Percentiles rank a stretch among this genome's conserved stretches.
These are phyloP conservation scores for Coregonus sp. DNA, from an alignment of 2,797 vertebrate genomes.

Conservation along the genomic window DNA sequence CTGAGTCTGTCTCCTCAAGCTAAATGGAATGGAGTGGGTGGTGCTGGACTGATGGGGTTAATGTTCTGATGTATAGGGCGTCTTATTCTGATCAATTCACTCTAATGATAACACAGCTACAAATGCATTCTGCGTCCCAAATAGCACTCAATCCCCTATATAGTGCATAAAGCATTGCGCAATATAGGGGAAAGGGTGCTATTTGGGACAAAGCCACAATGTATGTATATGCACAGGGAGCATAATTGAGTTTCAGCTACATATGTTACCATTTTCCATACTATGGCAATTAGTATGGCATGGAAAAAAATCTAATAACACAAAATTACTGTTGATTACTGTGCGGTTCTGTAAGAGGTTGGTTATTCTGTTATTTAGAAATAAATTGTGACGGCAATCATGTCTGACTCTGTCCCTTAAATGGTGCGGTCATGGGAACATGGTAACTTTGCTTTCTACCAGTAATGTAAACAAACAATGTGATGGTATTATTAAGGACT, in stretches of 20 bases:
- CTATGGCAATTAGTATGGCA: conserved; percentile 33
- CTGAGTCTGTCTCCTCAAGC: neutral
- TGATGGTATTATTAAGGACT: conserved; percentile 20
- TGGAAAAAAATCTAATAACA: conserved; percentile 43
- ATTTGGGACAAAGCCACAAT: neutral
- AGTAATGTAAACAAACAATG: conserved; percentile 36
- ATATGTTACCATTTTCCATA: conserved; percentile 54
- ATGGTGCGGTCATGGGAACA: conserved; percentile 50
- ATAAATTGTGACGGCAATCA: neutral
- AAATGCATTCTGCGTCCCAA: neutral
- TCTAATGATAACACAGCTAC: neutral
- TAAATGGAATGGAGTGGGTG: neutral
- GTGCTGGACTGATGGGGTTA: neutral
- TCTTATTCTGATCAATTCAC: neutral
- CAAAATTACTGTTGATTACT: neutral
- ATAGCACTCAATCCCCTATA: neutral
- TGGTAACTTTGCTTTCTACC: neutral
- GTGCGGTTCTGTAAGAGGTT: neutral
- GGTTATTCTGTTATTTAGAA: neutral
- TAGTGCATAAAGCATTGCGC: neutral
- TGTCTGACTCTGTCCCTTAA: neutral
- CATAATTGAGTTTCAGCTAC: conserved; percentile 66
- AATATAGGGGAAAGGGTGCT: conserved; percentile 40
- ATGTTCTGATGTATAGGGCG: neutral
- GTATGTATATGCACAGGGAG: conserved; percentile 26